A percentile compares a stretch with the other conserved stretches of the same genome.
Evolutionary conservation across 2,797 vertebrate genomes (phyloP).

Genomic region (Ispidina lecontei): DNA sequence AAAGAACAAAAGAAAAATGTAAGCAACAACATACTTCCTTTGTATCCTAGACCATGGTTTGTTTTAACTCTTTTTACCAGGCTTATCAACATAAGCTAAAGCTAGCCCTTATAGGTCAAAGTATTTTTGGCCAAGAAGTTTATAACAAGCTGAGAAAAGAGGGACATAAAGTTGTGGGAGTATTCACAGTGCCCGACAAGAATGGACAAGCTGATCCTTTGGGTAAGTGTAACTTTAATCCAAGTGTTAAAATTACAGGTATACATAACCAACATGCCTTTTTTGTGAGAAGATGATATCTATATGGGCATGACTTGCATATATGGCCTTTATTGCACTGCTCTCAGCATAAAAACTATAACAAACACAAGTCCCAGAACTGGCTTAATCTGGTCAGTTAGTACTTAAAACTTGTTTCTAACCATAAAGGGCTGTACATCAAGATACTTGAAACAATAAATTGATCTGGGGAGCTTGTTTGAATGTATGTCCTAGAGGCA

Average conservation of each 20-base stretch:
- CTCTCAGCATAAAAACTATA: neutral
- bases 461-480: neutral
- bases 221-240: slow-evolving; percentile 82
- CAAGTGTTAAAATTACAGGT: slow-evolving; percentile 75
- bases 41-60: neutral
- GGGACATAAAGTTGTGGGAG: slow-evolving; percentile 93
- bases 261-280: neutral
- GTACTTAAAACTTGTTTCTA: neutral
- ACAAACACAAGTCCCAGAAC: neutral
- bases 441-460: neutral
- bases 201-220: slow-evolving; percentile 96
- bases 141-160: slow-evolving; percentile 90
- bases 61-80: slow-evolving; percentile 75
- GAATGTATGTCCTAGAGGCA: neutral
- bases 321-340: neutral
- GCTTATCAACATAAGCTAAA: slow-evolving; percentile 90
- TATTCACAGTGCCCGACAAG: slow-evolving; percentile 96
- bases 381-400: neutral
- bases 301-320: neutral
- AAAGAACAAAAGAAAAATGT: neutral
- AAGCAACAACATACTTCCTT: neutral
- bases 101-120: slow-evolving; percentile 97
- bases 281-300: neutral
- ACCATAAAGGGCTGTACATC: neutral
- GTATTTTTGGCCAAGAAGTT: slow-evolving; percentile 96